These are phyloP conservation scores for Bryconaethiops microstoma DNA, from an alignment of 2,797 vertebrate species.

Conservation along the genomic window DNA sequence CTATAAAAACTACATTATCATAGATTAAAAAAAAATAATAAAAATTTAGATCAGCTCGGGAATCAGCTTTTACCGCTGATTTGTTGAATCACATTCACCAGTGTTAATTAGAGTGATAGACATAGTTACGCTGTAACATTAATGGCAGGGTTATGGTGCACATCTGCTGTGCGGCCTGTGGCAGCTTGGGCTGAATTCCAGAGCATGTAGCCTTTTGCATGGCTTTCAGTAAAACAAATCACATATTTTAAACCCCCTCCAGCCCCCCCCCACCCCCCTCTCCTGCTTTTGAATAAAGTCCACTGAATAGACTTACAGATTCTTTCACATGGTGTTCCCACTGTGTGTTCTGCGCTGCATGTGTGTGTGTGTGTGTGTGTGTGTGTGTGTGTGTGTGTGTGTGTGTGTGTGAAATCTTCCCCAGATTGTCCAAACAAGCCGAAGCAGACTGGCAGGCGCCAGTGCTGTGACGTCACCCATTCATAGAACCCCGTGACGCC, in stretches of 20 bases:
- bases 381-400: slow-evolving; percentile 23
- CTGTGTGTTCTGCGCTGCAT: slow-evolving; percentile 38
- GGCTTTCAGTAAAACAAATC: slow-evolving; percentile 28
- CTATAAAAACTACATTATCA: neutral
- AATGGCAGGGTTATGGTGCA: neutral
- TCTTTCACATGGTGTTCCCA: slow-evolving; percentile 77
- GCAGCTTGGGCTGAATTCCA: slow-evolving; percentile 10
- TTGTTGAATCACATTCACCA: no score
- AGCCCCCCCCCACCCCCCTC: neutral
- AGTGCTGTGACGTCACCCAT: slow-evolving; percentile 96
- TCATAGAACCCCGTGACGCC: slow-evolving; percentile 90
- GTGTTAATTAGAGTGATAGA: neutral
- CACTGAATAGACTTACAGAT: slow-evolving; percentile 70
- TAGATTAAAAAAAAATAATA: no score
- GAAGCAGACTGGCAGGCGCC: slow-evolving; percentile 91
- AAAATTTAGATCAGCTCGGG: no score
- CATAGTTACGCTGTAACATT: neutral
- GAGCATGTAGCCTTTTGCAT: slow-evolving; percentile 6
- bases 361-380: slow-evolving; percentile 35
- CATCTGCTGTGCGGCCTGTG: slow-evolving; percentile 25
- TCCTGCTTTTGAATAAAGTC: slow-evolving; percentile 14
- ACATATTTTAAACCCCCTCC: slow-evolving; percentile 12
- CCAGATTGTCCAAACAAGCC: slow-evolving; percentile 88
- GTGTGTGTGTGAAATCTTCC: slow-evolving; percentile 67
- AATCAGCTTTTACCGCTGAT: no score